Evolutionary conservation across 2,797 vertebrate species (phyloP).

Genomic region (Avahi laniger): DNA sequence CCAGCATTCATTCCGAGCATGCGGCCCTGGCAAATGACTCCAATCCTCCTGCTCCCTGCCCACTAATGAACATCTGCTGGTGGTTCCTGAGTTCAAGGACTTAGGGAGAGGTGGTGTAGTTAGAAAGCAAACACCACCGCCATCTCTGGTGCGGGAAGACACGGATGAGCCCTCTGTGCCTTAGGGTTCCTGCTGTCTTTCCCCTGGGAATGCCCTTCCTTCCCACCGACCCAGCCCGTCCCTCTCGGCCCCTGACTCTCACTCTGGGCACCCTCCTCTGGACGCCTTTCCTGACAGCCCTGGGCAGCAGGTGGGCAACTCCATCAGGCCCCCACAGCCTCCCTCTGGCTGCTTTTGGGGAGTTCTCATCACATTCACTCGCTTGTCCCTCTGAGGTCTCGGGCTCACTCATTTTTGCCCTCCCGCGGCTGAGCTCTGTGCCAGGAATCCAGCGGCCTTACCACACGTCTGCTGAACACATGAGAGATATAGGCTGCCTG

Average conservation of each 20-base stretch:
- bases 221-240: background rate
- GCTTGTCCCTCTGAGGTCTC: background rate
- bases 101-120: background rate
- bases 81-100: conserved; percentile 84
- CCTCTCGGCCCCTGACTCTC: no score
- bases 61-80: conserved; percentile 85
- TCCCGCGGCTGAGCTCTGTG: fast-evolving
- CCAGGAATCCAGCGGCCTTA: background rate
- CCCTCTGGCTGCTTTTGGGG: fast-evolving
- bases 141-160: background rate
- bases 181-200: background rate
- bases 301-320: background rate
- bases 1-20: conserved; percentile 79
- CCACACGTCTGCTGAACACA: background rate
- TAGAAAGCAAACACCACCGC: background rate
- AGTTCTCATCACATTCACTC: background rate
- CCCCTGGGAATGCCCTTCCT: background rate
- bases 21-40: conserved; percentile 76
- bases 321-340: background rate
- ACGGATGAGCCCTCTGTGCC: fast-evolving
- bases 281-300: fast-evolving
- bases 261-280: background rate
- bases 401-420: background rate
- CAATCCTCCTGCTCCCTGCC: conserved; percentile 72
- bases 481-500: background rate